These are phyloP conservation scores for Pseudopodoces humilis DNA, from an alignment of 2,113 vertebrate genomes.

Conservation along the genomic window DNA sequence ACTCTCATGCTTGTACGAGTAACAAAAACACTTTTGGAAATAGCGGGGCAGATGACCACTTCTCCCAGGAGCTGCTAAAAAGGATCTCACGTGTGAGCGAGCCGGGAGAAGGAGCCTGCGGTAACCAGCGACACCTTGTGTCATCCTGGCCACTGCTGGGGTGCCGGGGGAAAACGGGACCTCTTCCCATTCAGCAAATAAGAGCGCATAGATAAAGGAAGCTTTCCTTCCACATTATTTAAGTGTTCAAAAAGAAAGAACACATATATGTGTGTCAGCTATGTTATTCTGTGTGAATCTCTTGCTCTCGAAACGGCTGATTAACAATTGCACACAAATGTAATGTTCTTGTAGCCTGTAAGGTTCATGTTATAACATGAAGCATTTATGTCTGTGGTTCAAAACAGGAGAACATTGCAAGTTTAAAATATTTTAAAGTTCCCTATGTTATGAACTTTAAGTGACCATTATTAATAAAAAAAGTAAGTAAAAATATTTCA, in stretches of 20 bases:
- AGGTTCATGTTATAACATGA: background rate
- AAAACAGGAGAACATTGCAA: background rate
- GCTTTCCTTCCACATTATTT: background rate
- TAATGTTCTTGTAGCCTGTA: background rate
- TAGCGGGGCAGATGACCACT: fast-evolving
- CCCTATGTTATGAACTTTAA: background rate
- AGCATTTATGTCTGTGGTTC: background rate
- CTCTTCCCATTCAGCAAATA: background rate
- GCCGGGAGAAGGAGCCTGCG: background rate
- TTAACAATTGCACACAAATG: background rate
- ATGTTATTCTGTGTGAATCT: background rate
- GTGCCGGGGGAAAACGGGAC: background rate
- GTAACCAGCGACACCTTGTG: background rate
- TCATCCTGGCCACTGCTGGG: background rate
- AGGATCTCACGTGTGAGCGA: fast-evolving
- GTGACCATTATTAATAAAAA: background rate
- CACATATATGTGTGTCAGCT: background rate
- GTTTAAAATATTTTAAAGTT: background rate
- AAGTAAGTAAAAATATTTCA: background rate
- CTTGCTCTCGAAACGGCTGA: background rate
- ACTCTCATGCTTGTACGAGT: background rate
- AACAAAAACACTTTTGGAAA: background rate
- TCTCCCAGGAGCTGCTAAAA: background rate
- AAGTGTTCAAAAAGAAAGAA: background rate
- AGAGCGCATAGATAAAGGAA: conserved; percentile 8